These are phyloP conservation scores for Cryptoblepharus egeriae DNA, from an alignment of 2,797 vertebrate genomes.

Conservation along the genomic window DNA sequence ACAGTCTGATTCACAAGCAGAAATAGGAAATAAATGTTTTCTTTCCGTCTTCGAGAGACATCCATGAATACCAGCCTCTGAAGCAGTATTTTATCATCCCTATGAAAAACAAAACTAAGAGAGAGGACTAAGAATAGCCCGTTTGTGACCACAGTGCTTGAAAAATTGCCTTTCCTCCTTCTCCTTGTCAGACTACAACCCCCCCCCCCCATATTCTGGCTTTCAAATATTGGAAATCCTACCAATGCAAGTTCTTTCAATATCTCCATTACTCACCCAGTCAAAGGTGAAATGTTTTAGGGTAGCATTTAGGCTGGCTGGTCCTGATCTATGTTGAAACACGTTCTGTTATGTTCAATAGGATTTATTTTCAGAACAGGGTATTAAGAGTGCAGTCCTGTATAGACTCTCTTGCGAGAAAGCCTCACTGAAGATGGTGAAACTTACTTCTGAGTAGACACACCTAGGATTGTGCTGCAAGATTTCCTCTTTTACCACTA, in stretches of 20 bases:
- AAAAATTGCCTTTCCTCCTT: slow-evolving; percentile 24
- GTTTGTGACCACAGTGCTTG: slow-evolving; percentile 45
- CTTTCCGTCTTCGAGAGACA: slow-evolving; percentile 78
- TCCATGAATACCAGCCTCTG: slow-evolving; percentile 76
- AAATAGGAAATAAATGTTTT: slow-evolving; percentile 86
- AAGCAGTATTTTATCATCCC: slow-evolving; percentile 70
- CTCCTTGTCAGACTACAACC: not conserved
- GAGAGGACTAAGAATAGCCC: slow-evolving; percentile 22
- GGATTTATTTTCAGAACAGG: too few species aligned
- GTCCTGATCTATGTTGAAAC: too few species aligned
- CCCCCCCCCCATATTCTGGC: not conserved
- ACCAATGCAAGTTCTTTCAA: slow-evolving; percentile 25
- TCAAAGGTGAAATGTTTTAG: not conserved
- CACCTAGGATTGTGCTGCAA: too few species aligned
- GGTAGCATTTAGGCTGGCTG: too few species aligned
- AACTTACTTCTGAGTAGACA: too few species aligned
- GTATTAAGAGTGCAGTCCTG: too few species aligned
- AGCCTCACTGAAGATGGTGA: too few species aligned
- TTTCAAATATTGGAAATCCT: slow-evolving; percentile 27
- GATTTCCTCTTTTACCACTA: too few species aligned
- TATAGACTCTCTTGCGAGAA: too few species aligned
- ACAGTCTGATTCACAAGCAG: slow-evolving; percentile 82
- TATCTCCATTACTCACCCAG: not conserved
- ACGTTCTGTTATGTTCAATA: too few species aligned
- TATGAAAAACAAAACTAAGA: not conserved